Conservation (phyloP, 2,888 invertebrate species). For the Brachyopa scutellaris region DNA sequence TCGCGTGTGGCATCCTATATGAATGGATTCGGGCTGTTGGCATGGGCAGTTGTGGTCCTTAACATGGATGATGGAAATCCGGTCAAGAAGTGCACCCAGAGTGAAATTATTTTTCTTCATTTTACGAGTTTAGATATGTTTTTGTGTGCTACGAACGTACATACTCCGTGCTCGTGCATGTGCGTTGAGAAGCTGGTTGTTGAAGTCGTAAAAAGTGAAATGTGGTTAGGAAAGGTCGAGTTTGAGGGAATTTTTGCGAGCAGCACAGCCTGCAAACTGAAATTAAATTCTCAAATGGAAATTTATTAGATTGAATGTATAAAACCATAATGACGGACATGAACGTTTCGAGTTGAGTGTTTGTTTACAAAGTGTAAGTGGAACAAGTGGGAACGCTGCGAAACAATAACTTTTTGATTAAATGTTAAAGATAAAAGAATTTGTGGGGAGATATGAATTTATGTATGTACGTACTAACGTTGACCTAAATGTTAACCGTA, state of each 20-base stretch:
- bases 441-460: no score
- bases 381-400: no score
- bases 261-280: conserved; percentile 29
- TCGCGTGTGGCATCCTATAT: conserved; percentile 61
- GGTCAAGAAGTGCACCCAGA: conserved; percentile 62
- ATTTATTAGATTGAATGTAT: conserved; percentile 25
- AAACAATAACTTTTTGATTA: no score
- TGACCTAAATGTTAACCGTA: no score
- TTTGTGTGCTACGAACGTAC: not conserved
- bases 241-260: not conserved
- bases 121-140: not conserved
- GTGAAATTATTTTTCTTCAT: conserved; percentile 38
- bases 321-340: conserved; percentile 5
- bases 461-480: no score
- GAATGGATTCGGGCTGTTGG: conserved; percentile 45
- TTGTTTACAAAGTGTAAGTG: not conserved
- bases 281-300: conserved; percentile 36
- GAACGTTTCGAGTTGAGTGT: not conserved
- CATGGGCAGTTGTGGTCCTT: conserved; percentile 57
- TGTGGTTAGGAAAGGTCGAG: not conserved
- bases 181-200: not conserved
- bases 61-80: conserved; percentile 65
- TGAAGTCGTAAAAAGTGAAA: conserved; percentile 8
- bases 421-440: no score
- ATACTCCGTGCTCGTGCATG: not conserved